Base-by-base conservation (phyloP, 2,113 vertebrate species). In the Cygnus buccinator region DNA sequence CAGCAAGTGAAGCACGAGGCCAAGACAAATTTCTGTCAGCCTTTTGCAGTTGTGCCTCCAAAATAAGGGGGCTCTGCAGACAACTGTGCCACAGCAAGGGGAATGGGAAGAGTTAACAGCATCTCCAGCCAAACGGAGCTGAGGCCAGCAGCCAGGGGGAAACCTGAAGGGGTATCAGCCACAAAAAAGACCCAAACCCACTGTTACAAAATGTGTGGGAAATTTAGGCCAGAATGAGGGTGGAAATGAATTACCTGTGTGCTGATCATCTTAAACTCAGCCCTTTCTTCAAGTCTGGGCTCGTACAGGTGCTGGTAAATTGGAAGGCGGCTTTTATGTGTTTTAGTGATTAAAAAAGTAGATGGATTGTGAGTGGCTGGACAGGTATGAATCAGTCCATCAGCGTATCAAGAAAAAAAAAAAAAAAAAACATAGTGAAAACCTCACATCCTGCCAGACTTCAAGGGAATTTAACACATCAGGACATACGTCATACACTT, bases 271-370 rank as follows among this genome's bases (percentile, higher is more conserved):
- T 14, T 29, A 74, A 94, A 0, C 22, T 67, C 82, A 61, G 79
- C 13, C 29, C 23, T 10, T 63, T 85, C 71, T 62, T 93, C 73
- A 67, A 44, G 33, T 54, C 57, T 58, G 35, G 46, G 37, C 20
- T 90, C 35, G 80, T 81, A 72, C 44, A 72, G 43, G 35, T 19
- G 0, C 43, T 44, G 25, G 39, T 43, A 48, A 72, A n/a, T 37
- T 54, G 46, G 43, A 81, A 46, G 59, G 57, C 43, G 92, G 68
- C 50, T 92, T 93, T 79, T 63, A 86, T 29, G n/a, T 23, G 37
- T 71, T 84, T 77, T 48, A 75, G 35, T 39, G 73, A 93, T 92
- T 81, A 67, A 93, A 74, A 95, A 75, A 81, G 89, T 9, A 75
- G 44, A 31, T 46, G 58, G 35, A 72, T n/a, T 96, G 67, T 67